Percentiles rank a stretch among this genome's conserved stretches.
Conservation (phyloP, 2,113 vertebrate species). For the Chionis minor region DNA sequence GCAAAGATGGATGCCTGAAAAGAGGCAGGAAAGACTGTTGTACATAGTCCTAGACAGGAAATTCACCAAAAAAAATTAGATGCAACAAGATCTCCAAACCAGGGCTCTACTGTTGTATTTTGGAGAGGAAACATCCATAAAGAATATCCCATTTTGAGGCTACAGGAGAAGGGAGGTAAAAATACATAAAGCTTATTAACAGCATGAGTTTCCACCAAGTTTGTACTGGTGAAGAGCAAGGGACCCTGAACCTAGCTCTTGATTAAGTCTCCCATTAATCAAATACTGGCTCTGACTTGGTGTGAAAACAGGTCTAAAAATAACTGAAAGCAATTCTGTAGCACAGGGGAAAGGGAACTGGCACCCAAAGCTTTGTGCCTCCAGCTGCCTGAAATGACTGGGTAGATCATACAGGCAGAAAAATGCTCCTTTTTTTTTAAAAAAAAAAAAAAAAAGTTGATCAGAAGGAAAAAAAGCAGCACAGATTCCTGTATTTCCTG, state of each 20-base stretch:
- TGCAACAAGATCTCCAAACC: not conserved
- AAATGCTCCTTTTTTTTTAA: rapidly evolving
- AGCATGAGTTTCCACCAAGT: not conserved
- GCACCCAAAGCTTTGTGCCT: not conserved
- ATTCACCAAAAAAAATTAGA: not conserved
- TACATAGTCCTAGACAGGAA: not conserved
- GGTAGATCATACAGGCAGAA: not conserved
- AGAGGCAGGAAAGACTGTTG: not conserved
- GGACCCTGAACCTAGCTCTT: not conserved
- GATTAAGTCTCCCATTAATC: not conserved
- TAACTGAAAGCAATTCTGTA: not conserved
- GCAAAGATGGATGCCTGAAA: not conserved
- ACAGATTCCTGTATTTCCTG: not conserved
- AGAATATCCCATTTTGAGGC: not conserved
- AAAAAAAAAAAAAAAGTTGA: not conserved
- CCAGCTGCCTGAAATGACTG: not conserved
- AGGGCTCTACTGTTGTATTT: not conserved
- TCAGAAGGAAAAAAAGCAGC: not conserved
- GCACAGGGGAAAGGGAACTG: not conserved
- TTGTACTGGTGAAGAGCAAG: not conserved
- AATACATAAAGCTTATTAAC: not conserved
- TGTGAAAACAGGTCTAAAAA: not conserved
- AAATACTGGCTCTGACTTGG: not conserved
- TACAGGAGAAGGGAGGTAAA: not conserved
- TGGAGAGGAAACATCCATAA: not conserved